phyloP scores from a whole-genome alignment of 2,888 invertebrate species.

The Baronia brevicornis region DNA sequence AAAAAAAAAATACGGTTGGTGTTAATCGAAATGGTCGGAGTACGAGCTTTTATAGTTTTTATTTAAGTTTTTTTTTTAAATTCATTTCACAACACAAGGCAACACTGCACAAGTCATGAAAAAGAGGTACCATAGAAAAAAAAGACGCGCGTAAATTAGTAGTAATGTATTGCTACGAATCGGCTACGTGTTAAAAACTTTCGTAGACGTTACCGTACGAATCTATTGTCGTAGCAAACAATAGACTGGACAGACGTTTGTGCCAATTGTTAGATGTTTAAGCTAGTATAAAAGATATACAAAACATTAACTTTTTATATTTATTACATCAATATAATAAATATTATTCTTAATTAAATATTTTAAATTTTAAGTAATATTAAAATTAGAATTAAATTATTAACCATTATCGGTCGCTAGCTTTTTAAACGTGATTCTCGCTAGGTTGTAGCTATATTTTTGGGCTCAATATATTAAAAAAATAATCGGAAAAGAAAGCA shows the following conservation, averaged over 20 bases:
- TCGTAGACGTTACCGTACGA: constrained; percentile 12
- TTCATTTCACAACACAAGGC: constrained; percentile 16
- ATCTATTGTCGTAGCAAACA: constrained; percentile 16
- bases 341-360: too few species aligned
- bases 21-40: constrained; percentile 52
- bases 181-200: constrained; percentile 14
- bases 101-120: constrained; percentile 20
- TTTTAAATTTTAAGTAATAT: too few species aligned
- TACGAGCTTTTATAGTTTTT: constrained; percentile 44
- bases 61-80: constrained; percentile 29
- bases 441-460: too few species aligned
- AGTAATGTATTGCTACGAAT: constrained; percentile 27
- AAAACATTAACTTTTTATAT: too few species aligned
- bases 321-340: too few species aligned
- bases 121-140: constrained; percentile 6
- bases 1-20: constrained; percentile 50
- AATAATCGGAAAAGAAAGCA: too few species aligned
- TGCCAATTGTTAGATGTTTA: too few species aligned
- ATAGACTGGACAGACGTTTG: constrained; percentile 13
- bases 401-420: too few species aligned
- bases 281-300: too few species aligned
- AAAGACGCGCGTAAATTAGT: constrained; percentile 3
- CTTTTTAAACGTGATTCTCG: too few species aligned
- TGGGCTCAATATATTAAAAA: too few species aligned
- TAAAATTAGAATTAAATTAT: too few species aligned